Percentiles rank a stretch among this genome's conserved stretches.
phyloP scores from a whole-genome alignment of 2,888 invertebrate genomes.

The Bimastos eiseni region DNA sequence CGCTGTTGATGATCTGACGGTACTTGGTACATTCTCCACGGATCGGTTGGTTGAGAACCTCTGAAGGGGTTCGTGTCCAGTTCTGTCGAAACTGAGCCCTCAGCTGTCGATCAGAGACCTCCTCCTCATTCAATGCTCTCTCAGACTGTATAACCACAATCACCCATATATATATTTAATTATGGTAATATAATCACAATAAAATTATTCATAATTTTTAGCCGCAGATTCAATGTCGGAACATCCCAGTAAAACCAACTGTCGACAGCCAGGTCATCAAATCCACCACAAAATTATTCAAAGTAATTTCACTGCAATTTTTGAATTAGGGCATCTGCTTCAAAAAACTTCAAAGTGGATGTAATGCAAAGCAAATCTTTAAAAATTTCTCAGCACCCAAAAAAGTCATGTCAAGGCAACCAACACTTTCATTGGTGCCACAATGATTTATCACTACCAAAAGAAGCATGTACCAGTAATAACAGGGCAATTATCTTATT shows the following conservation, averaged over 20 bases:
- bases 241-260: background rate
- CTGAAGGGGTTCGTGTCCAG: constrained; percentile 88
- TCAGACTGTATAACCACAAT: constrained; percentile 61
- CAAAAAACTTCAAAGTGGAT: too few relatives aligned
- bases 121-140: constrained; percentile 82
- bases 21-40: constrained; percentile 88
- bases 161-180: too few relatives aligned
- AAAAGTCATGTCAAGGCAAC: too few relatives aligned
- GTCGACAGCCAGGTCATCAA: background rate
- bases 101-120: constrained; percentile 83
- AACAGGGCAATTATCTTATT: too few relatives aligned
- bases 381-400: too few relatives aligned
- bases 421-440: too few relatives aligned
- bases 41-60: constrained; percentile 80
- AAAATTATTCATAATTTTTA: background rate
- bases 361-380: too few relatives aligned
- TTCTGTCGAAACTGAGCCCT: constrained; percentile 85
- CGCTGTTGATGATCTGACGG: constrained; percentile 82
- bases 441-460: too few relatives aligned
- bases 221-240: background rate
- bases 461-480: too few relatives aligned
- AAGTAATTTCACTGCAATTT: too few relatives aligned
- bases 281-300: too few relatives aligned
- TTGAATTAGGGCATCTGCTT: too few relatives aligned
- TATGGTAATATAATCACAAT: background rate